Percentiles rank a stretch among this genome's conserved stretches.
Conservation (phyloP, 2,113 vertebrate species). For the Haliaeetus leucogaster region DNA sequence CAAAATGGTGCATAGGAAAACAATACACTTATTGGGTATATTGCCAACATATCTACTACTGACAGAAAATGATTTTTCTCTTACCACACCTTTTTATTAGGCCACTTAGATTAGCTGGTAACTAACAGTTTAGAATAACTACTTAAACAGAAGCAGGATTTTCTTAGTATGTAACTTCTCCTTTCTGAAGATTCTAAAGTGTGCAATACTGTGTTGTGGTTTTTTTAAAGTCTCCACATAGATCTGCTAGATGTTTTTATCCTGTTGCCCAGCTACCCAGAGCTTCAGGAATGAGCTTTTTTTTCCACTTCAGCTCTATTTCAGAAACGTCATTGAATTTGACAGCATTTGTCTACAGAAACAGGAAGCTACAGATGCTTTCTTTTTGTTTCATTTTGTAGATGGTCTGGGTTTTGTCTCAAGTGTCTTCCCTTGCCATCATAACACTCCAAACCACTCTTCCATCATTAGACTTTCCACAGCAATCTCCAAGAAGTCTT, state of each 20-base stretch:
- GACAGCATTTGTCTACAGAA: background rate
- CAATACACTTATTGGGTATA: background rate
- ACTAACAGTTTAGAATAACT: background rate
- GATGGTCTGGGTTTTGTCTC: constrained; percentile 13
- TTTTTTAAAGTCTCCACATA: background rate
- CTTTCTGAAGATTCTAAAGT: background rate
- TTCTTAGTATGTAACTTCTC: background rate
- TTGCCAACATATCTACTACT: background rate
- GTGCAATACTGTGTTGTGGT: background rate
- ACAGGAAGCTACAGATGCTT: background rate
- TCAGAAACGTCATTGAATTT: background rate
- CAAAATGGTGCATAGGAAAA: background rate
- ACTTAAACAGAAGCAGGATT: background rate
- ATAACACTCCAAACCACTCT: background rate
- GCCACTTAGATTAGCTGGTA: background rate
- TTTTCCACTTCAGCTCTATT: background rate
- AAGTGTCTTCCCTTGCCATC: background rate
- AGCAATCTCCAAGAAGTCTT: background rate
- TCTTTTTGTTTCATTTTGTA: background rate
- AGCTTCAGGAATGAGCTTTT: background rate
- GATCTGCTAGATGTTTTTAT: background rate
- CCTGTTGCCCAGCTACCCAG: background rate
- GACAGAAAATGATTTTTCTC: background rate
- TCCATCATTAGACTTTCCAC: constrained; percentile 9
- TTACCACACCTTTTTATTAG: background rate